phyloP scores from a whole-genome alignment of 2,113 vertebrate genomes.

The Procavia capensis region DNA sequence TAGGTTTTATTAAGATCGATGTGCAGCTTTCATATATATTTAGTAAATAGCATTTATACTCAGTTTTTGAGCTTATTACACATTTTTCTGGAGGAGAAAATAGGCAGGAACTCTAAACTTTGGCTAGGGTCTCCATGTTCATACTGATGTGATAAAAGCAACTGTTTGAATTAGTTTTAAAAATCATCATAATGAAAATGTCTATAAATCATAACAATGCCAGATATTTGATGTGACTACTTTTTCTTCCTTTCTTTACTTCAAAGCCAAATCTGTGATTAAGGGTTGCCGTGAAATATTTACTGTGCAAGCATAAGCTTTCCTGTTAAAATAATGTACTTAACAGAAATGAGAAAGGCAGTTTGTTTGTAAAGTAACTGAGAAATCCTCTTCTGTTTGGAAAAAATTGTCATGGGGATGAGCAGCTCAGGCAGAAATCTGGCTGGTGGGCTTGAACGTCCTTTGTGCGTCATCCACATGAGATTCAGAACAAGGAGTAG shows the following conservation, averaged over 20 bases:
- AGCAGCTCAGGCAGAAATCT: not conserved
- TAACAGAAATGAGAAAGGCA: conserved; percentile 36
- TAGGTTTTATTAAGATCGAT: conserved; percentile 67
- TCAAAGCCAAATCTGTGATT: conserved; percentile 48
- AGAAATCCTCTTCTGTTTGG: not conserved
- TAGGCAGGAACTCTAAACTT: not conserved
- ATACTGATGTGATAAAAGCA: conserved; percentile 16
- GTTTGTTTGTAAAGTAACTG: not conserved
- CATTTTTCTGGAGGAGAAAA: not conserved
- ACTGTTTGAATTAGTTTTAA: not conserved
- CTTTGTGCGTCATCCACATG: not conserved
- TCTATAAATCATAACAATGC: conserved; percentile 36
- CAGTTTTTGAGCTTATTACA: conserved; percentile 24
- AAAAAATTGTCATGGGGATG: not conserved
- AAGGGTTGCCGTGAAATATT: conserved; percentile 30
- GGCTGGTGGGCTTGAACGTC: not conserved
- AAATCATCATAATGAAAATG: conserved; percentile 38
- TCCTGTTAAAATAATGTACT: conserved; percentile 20
- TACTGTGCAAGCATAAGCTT: conserved; percentile 23
- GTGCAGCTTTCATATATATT: conserved; percentile 20
- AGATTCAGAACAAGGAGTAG: not conserved
- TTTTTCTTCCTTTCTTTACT: not conserved
- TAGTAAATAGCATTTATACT: conserved; percentile 31
- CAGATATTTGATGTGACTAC: conserved; percentile 11
- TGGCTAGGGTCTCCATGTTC: not conserved